These are phyloP conservation scores for Barnardius zonarius DNA, from an alignment of 2,113 vertebrate species.

Conservation along the genomic window DNA sequence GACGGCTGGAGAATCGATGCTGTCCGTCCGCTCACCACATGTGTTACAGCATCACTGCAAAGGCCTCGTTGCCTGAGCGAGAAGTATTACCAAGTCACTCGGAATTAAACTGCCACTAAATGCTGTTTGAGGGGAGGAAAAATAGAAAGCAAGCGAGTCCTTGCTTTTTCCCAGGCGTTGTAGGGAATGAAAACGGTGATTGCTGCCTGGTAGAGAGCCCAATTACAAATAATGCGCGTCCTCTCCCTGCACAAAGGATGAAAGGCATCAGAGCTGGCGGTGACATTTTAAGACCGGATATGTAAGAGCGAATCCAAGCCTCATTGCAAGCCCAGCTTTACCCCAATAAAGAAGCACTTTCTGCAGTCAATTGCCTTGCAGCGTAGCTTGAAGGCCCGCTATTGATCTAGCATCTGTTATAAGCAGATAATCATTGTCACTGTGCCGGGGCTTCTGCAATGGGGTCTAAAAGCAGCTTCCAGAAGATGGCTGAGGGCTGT, in stretches of 20 bases:
- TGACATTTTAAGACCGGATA: slow-evolving; percentile 54
- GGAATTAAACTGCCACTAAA: slow-evolving; percentile 50
- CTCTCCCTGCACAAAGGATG: slow-evolving; percentile 47
- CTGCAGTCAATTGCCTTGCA: slow-evolving; percentile 49
- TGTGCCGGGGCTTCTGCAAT: background rate
- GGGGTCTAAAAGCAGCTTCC: slow-evolving; percentile 40
- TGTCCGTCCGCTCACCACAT: background rate
- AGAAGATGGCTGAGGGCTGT: slow-evolving; percentile 16
- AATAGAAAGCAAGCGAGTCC: background rate
- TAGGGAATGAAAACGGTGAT: background rate
- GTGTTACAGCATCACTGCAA: background rate
- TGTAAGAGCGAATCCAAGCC: slow-evolving; percentile 24
- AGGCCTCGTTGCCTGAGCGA: background rate
- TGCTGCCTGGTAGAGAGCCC: slow-evolving; percentile 42
- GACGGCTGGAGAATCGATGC: background rate
- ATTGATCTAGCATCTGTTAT: slow-evolving; percentile 59
- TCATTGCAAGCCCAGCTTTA: slow-evolving; percentile 20
- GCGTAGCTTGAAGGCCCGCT: slow-evolving; percentile 32
- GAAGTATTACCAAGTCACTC: slow-evolving; percentile 4
- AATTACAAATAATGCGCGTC: slow-evolving; percentile 19
- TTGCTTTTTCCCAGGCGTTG: slow-evolving; percentile 10
- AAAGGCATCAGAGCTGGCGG: slow-evolving; percentile 53
- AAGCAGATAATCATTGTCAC: slow-evolving; percentile 8
- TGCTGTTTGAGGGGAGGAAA: background rate
- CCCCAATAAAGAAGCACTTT: slow-evolving; percentile 37